Conservation (phyloP, 1,140 invertebrate species). For the Berghia stephanieae region DNA sequence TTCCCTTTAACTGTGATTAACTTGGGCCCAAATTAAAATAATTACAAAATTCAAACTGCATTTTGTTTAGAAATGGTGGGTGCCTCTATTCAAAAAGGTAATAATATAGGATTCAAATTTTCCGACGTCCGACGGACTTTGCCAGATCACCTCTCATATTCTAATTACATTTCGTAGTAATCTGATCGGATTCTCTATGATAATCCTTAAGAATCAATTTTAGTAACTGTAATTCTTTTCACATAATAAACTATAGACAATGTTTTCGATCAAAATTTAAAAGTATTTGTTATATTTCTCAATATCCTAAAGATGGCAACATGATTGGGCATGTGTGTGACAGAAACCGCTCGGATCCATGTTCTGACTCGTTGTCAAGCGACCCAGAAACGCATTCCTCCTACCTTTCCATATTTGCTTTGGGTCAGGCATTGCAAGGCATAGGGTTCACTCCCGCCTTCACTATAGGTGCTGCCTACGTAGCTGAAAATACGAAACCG, state of each 20-base stretch:
- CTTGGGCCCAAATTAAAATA: no score
- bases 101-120: no score
- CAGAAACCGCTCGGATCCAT: constrained; percentile 7
- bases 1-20: no score
- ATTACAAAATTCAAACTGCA: no score
- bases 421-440: constrained; percentile 48
- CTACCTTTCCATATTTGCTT: constrained; percentile 43
- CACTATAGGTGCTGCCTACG: constrained; percentile 50
- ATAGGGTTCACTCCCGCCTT: constrained; percentile 52
- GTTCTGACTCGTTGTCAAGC: no score
- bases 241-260: neutral
- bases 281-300: constrained; percentile 10
- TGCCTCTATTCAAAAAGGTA: no score
- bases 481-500: constrained; percentile 50
- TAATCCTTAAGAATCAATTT: no score
- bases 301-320: neutral
- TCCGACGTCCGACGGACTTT: no score
- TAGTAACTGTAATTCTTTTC: neutral
- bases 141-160: no score
- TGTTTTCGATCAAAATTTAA: neutral
- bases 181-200: no score
- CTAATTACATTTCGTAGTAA: no score
- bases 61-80: no score
- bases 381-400: constrained; percentile 26
- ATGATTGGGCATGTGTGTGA: constrained; percentile 28